Evolutionary conservation across 1,140 invertebrate species (phyloP), one percentile per base, ranked within the genome.

Genomic region (Neuroterus valhalla): DNA sequence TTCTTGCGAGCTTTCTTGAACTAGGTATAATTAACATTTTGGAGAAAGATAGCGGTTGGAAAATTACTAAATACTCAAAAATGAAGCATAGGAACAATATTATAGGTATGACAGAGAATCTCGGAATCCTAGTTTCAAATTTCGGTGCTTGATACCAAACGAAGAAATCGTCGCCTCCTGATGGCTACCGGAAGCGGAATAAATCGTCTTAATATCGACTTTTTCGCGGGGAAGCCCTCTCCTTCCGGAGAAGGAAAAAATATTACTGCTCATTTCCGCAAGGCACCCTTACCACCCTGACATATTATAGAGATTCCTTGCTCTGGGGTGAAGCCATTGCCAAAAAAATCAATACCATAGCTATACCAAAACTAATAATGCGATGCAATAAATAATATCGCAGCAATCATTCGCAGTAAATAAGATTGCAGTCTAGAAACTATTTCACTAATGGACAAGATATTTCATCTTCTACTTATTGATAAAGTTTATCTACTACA

Each of bases 181-280:
- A 62, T 62, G 55, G 23, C 23, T 23, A 62, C 26, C 55, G 55
- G 55, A 62, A 62, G 21, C 31, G 15, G 55, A 62, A 62, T 62
- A 62, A 62, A 62, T 62, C 55, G 55, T 62, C 55, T 62, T 26
- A 62, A 62, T 62, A 62, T 62, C 55, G 55, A 62, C 55, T 62
- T 62, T 62, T 62, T 31, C 55, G 55, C 23, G 55, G 15, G 12
- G 31, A 62, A 26, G 55, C 31, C 55, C 55, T 62, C 52, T 62
- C 23, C 52, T 62, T 26, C 23, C 21, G 15, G 55, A 15, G 6
- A 15, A 62, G 55, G 55, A 62, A 62, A 62, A 62, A 62, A 62
- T 62, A 62, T 62, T 62, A 62, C 55, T 62, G 55, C 55, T 62
- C 55, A 62, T 62, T 62, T 62, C 55, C 55, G 55, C 31, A 23